Evolutionary conservation across 2,888 invertebrate species (phyloP), one percentile per base, ranked within the genome.

Genomic region (Biston stratarius): DNA sequence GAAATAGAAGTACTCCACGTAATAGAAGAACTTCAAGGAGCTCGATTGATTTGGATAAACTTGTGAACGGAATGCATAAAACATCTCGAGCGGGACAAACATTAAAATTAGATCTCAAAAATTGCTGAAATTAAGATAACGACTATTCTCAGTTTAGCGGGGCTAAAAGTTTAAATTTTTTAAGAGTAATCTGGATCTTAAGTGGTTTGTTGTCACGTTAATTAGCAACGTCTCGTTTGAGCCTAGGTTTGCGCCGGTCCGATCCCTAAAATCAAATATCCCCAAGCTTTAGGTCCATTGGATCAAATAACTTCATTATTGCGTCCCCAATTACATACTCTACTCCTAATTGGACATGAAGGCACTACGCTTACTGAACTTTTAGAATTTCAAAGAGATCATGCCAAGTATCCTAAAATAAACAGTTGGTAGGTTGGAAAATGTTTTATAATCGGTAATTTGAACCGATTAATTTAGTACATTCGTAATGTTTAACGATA

Each of bases 261-360:
- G 65, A 38, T 59, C 49, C 51, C 42, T 67, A 59, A 71, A 71
- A 74, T 71, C 60, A 55, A 69, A 68, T 68, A 60, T 63, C 68
- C 62, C 49, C 38, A 58, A 68, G 68, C 69, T 70, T 63, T 67
- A 59, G 61, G 60, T 59, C 61, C 64, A 69, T 73, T 70, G 70
- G 63, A 63, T 67, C 60, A 62, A 68, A 64, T 74, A 74, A 71
- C 68, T 70, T 69, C 65, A 70, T 74, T 72, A 66, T 59, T 47
- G 56, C 55, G 61, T 65, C 57, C 57, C 66, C 45, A 63, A 55
- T 63, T 59, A 70, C 65, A 45, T 61, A 59, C 70, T 69, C 51
- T 66, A 66, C 62, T 62, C 57, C 60, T 65, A 68, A 64, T 51
- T 57, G 56, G 53, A 57, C 55, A 67, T 58, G 53, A 55, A 61